Percentiles rank a stretch among this genome's conserved stretches.
Conservation (phyloP, 1,140 invertebrate genomes). For the Cardiocondyla obscurior region DNA sequence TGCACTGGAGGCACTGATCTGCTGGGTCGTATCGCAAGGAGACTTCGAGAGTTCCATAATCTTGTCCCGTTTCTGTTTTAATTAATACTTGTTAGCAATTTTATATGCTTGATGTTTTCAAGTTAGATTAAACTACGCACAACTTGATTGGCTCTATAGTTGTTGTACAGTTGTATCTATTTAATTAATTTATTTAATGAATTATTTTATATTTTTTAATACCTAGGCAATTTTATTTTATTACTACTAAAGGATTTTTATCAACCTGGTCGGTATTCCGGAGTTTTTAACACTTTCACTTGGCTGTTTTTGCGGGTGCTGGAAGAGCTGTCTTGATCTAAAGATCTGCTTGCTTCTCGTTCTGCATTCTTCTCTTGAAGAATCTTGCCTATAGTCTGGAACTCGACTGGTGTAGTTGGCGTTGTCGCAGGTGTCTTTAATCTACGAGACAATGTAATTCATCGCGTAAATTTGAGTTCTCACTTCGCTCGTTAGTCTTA, state of each 20-base stretch:
- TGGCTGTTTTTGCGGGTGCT: slow-evolving; percentile 48
- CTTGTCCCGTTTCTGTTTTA: slow-evolving; percentile 60
- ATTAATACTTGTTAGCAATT: background rate
- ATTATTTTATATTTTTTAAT: background rate
- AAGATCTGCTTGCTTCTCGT: slow-evolving; percentile 11
- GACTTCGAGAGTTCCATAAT: slow-evolving; percentile 88
- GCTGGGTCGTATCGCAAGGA: slow-evolving; percentile 91
- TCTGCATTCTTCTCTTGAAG: slow-evolving; percentile 25
- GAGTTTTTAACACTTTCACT: slow-evolving; percentile 1
- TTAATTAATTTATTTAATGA: background rate
- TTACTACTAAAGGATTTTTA: background rate
- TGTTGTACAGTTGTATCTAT: background rate
- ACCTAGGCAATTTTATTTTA: background rate
- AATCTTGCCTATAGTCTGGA: slow-evolving; percentile 13
- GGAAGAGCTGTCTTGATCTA: slow-evolving; percentile 17
- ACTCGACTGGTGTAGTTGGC: slow-evolving; percentile 23
- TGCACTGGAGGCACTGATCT: slow-evolving; percentile 91
- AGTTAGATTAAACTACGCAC: background rate
- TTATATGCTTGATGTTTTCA: background rate
- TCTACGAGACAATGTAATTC: slow-evolving; percentile 8
- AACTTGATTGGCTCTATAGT: background rate
- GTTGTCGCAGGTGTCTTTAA: slow-evolving; percentile 27
- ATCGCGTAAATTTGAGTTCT: background rate
- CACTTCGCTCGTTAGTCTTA: slow-evolving; percentile 38
- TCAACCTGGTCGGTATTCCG: slow-evolving; percentile 39